These are phyloP conservation scores for Archivesica marissinica DNA, from an alignment of 1,140 invertebrate genomes.

Conservation along the genomic window DNA sequence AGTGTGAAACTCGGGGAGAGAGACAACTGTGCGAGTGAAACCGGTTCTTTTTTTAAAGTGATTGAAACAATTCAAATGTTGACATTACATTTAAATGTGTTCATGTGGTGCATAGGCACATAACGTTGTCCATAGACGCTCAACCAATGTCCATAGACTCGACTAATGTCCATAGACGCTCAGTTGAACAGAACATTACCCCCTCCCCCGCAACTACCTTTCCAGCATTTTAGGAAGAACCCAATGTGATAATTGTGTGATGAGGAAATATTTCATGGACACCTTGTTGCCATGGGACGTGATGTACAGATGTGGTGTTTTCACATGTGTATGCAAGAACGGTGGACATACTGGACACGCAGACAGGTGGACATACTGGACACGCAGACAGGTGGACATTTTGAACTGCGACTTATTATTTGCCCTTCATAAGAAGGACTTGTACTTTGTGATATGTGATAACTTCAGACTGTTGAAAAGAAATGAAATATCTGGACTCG, in stretches of 20 bases:
- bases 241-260: background rate
- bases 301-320: too few relatives aligned
- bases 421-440: constrained; percentile 44
- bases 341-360: background rate
- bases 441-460: constrained; percentile 37
- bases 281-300: too few relatives aligned
- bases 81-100: too few relatives aligned
- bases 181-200: background rate
- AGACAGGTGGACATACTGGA: background rate
- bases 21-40: too few relatives aligned
- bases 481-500: background rate
- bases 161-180: constrained; percentile 14
- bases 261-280: background rate
- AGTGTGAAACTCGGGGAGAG: too few relatives aligned
- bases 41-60: too few relatives aligned
- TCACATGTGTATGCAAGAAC: background rate
- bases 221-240: constrained; percentile 6
- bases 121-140: constrained; percentile 18
- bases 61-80: too few relatives aligned
- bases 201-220: background rate
- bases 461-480: constrained; percentile 28
- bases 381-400: background rate
- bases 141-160: constrained; percentile 14
- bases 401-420: background rate
- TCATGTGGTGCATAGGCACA: background rate